phyloP scores from a whole-genome alignment of 2,888 invertebrate species.

The Anarsia innoxiella region DNA sequence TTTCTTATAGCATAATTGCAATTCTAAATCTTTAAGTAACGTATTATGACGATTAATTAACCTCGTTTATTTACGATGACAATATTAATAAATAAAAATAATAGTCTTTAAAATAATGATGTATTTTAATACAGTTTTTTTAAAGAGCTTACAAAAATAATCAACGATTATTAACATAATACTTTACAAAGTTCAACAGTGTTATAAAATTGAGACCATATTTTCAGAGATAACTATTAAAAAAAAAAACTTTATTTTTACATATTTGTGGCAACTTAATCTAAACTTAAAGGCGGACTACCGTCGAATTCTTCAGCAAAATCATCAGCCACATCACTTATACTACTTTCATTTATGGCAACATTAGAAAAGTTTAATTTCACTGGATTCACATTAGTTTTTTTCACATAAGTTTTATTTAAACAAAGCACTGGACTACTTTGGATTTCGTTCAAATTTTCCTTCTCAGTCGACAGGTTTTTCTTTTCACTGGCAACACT shows the following conservation, averaged over 20 bases:
- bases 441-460: constrained; percentile 7
- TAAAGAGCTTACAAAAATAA: background rate
- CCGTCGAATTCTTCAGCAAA: constrained; percentile 59
- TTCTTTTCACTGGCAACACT: constrained; percentile 29
- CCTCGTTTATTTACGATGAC: too few species aligned
- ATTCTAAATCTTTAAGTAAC: too few species aligned
- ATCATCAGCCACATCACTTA: constrained; percentile 33
- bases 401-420: constrained; percentile 39
- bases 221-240: too few species aligned
- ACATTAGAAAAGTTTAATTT: constrained; percentile 39
- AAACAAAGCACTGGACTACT: constrained; percentile 38
- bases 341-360: constrained; percentile 22
- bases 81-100: too few species aligned
- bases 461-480: constrained; percentile 17
- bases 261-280: constrained; percentile 33
- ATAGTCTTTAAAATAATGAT: too few species aligned
- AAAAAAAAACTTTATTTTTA: background rate
- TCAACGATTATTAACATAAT: background rate
- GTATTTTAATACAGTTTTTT: background rate
- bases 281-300: constrained; percentile 63
- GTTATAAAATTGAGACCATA: too few species aligned
- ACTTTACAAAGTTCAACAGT: background rate
- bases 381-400: constrained; percentile 38
- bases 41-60: too few species aligned
- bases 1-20: too few species aligned